Conservation (phyloP, 1,140 invertebrate genomes). For the Drosophila novamexicana region DNA sequence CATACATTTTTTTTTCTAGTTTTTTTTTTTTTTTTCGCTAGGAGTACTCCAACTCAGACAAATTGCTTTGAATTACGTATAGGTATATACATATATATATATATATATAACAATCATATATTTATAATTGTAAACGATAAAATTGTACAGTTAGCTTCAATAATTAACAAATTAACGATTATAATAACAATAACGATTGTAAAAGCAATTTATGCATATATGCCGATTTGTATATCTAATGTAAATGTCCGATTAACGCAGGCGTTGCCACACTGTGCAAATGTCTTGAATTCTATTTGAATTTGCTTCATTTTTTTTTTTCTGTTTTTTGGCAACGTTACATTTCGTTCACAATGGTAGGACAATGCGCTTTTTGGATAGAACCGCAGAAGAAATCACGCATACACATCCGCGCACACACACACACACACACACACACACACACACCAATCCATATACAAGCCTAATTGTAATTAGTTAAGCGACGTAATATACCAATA, state of each 20-base stretch:
- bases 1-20: not conserved
- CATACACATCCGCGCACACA: not conserved
- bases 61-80: not conserved
- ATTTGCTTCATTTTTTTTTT: not conserved
- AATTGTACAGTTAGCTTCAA: conserved; percentile 44
- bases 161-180: conserved; percentile 24
- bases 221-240: conserved; percentile 11
- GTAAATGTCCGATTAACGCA: conserved; percentile 20
- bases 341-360: not conserved
- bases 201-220: conserved; percentile 40
- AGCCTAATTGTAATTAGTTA: conserved; percentile 36
- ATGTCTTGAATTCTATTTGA: not conserved
- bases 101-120: not conserved
- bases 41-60: not conserved
- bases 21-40: not conserved
- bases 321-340: too few species aligned
- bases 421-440: not conserved
- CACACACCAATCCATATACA: conserved; percentile 8
- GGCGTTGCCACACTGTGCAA: conserved; percentile 9
- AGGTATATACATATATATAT: not conserved
- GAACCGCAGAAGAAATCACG: not conserved
- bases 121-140: conserved; percentile 29
- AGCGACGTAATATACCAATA: conserved; percentile 36
- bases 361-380: not conserved
- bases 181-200: conserved; percentile 27